Base-by-base conservation (phyloP, 2,888 invertebrate species). In the Nomada ferruginata region DNA sequence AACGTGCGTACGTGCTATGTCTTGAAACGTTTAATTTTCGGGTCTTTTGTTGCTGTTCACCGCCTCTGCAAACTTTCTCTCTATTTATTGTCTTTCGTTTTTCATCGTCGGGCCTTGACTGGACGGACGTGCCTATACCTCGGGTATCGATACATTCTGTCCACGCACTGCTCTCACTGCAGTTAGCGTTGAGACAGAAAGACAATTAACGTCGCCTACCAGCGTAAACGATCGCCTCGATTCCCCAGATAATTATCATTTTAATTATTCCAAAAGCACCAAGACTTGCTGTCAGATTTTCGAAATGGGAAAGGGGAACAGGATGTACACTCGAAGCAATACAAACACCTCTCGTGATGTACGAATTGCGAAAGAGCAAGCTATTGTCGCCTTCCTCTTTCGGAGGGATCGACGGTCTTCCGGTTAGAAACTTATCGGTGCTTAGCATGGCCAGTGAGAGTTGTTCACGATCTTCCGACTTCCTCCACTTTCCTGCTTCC, bases 341-440 rank as follows among this genome's bases (percentile, higher is more conserved):
- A n/a, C 7, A 23, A 55, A 47, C 10, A 57, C n/a, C 2, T 5
- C 3, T 64, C 53, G 53, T 9, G 70, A 73, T 47, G 50, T 26
- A 42, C n/a, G 36, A 71, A 83, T 85, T 76, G 71, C 73, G 72
- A 76, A 78, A 83, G 53, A 66, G 63, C 42, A 23, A 26, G 10
- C 23, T 23, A 52, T 84, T 73, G 55, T 84, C 60, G 26, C 71
- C 79, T 68, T 77, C 72, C 80, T 81, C 73, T 68, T 73, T 47
- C 36, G 36, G 36, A 1, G 36, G 36, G 52, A 74, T 36, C 44
- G 15, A 9, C 66, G 29, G 77, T 50, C 85, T 85, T 77, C 72
- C 79, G 77, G 64, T 72, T 82, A 74, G 80, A 86, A 86, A 86
- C 76, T 66, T 70, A 53, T 68, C 65, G 57, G 15, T 7, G 13